Conservation (phyloP, 2,888 invertebrate species). For the Pristionchus arcanus region DNA sequence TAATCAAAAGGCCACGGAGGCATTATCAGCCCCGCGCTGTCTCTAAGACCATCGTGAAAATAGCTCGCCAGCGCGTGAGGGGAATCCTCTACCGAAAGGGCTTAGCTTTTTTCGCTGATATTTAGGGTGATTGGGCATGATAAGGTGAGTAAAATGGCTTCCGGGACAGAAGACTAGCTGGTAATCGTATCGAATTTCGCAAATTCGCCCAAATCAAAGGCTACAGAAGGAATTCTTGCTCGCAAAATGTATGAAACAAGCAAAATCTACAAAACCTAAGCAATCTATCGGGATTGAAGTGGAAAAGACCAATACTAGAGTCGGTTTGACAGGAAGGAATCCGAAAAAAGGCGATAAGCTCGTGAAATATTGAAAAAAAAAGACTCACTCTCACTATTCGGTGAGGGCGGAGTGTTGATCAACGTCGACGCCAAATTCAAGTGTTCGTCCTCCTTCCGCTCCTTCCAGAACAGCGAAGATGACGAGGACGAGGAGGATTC, state of each 20-base stretch:
- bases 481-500: constrained; percentile 15
- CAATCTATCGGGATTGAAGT: no score
- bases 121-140: no score
- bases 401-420: constrained; percentile 13
- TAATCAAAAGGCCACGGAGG: background rate
- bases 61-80: background rate
- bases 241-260: background rate
- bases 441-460: background rate
- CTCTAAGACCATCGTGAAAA: background rate
- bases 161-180: no score
- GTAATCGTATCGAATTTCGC: no score
- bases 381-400: background rate
- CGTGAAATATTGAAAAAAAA: background rate
- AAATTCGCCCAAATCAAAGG: no score
- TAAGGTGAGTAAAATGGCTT: no score
- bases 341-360: background rate
- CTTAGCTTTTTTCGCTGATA: no score
- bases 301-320: background rate
- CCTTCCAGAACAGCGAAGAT: constrained; percentile 21
- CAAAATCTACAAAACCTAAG: no score
- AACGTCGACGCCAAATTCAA: background rate
- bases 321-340: no score
- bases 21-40: background rate
- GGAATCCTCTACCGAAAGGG: background rate
- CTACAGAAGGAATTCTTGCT: background rate